phyloP scores from a whole-genome alignment of 2,888 invertebrate genomes.

The Stenodema calcarata region DNA sequence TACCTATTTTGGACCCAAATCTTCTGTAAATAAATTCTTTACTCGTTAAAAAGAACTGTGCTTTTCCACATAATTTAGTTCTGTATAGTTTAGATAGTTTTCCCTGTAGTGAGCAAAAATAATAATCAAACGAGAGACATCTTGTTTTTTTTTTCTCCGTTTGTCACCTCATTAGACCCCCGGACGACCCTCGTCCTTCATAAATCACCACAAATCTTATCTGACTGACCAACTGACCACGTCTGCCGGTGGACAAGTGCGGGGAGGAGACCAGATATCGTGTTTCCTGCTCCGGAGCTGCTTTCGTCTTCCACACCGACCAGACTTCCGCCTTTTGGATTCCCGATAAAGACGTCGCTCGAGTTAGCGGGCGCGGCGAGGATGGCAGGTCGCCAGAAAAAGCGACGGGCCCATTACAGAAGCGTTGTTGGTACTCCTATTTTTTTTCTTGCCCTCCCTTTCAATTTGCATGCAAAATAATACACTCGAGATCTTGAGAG shows the following conservation, averaged over 20 bases:
- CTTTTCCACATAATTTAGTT: too few relatives aligned
- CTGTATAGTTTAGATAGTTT: too few relatives aligned
- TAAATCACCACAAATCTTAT: conserved; percentile 8
- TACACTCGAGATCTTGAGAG: too few relatives aligned
- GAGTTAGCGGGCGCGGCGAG: background rate
- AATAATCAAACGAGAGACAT: too few relatives aligned
- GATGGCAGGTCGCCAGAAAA: background rate
- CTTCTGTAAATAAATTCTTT: too few relatives aligned
- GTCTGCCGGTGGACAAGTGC: background rate
- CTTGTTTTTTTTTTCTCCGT: too few relatives aligned
- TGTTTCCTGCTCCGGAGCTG: background rate
- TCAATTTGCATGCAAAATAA: too few relatives aligned
- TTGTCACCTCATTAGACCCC: background rate
- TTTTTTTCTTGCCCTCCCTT: too few relatives aligned
- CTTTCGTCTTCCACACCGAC: background rate
- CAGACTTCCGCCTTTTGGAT: conserved; percentile 21
- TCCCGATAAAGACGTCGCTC: background rate
- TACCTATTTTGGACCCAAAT: too few relatives aligned
- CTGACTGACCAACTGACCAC: conserved; percentile 3
- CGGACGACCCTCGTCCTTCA: background rate
- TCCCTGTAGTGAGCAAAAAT: too few relatives aligned
- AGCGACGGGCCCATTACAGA: background rate
- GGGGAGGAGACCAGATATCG: background rate
- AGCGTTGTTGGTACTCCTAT: background rate
- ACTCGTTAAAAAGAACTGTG: too few relatives aligned